phyloP scores from a whole-genome alignment of 2,113 vertebrate species.

The Saguinus midas region DNA sequence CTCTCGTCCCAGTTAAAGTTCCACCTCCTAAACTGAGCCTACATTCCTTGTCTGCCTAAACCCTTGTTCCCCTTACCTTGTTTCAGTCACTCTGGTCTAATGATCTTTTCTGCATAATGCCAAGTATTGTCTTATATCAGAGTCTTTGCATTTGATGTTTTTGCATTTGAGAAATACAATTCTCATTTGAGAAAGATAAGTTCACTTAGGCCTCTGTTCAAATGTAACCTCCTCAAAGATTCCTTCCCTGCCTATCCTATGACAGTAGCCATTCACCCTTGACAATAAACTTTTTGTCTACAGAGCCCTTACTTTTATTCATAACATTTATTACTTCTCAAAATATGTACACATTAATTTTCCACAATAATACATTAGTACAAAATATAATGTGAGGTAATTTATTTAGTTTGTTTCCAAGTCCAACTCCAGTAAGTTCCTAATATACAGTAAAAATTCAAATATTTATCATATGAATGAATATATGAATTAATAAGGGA shows the following conservation, averaged over 20 bases:
- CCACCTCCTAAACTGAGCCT: background rate
- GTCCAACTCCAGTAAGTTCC: background rate
- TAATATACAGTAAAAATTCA: background rate
- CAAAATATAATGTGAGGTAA: background rate
- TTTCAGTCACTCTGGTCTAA: background rate
- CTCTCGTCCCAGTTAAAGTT: background rate
- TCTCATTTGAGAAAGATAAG: background rate
- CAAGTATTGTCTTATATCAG: background rate
- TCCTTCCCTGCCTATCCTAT: background rate
- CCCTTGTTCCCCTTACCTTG: background rate
- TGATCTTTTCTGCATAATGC: background rate
- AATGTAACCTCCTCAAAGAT: background rate
- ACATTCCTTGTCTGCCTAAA: background rate
- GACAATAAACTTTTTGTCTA: background rate
- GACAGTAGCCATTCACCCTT: background rate
- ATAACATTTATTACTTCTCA: background rate
- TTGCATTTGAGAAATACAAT: background rate
- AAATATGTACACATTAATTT: background rate
- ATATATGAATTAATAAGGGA: background rate
- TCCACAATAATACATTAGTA: background rate
- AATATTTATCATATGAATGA: background rate
- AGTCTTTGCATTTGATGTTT: background rate
- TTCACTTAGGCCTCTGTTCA: background rate
- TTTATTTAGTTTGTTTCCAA: background rate
- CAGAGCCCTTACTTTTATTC: background rate